phyloP scores from a whole-genome alignment of 2,113 vertebrate species.

The Sinocyclocheilus rhinocerous region DNA sequence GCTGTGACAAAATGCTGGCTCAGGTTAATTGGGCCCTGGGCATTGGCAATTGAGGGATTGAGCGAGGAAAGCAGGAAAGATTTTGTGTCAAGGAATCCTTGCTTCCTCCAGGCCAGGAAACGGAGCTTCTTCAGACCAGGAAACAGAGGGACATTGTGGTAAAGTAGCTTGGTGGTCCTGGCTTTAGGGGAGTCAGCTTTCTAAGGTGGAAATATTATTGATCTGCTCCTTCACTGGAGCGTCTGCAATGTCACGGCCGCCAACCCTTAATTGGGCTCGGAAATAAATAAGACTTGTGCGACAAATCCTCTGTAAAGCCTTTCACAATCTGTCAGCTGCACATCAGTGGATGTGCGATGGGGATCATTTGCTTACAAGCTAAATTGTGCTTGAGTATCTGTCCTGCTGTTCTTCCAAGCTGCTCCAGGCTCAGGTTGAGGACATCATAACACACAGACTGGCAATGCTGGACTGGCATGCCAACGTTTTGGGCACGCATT shows the following conservation, averaged over 20 bases:
- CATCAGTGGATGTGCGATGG: conserved; percentile 18
- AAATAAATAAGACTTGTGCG: conserved; percentile 42
- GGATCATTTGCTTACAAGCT: conserved; percentile 43
- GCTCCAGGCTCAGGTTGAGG: neutral
- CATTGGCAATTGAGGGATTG: conserved; percentile 19
- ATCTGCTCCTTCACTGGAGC: conserved; percentile 38
- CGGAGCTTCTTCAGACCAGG: neutral
- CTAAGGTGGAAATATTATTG: conserved; percentile 48
- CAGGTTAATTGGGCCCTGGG: conserved; percentile 60
- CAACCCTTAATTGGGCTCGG: conserved; percentile 39
- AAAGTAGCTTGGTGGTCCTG: conserved; percentile 18
- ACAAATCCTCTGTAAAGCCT: conserved; percentile 47
- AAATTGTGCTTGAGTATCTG: conserved; percentile 39
- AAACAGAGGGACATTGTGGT: neutral
- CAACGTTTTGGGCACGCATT: neutral
- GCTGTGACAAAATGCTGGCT: conserved; percentile 46
- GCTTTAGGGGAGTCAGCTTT: conserved; percentile 6
- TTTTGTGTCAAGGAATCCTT: conserved; percentile 21
- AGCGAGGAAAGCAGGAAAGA: neutral
- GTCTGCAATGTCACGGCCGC: neutral
- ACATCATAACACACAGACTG: neutral
- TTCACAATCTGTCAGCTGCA: conserved; percentile 33
- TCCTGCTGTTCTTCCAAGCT: conserved; percentile 35
- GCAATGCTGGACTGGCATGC: conserved; percentile 1
- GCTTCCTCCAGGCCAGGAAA: neutral